Evolutionary conservation across 2,797 vertebrate genomes (phyloP), one percentile per base, ranked within the genome.

Genomic region (Pseudochirops cupreus): DNA sequence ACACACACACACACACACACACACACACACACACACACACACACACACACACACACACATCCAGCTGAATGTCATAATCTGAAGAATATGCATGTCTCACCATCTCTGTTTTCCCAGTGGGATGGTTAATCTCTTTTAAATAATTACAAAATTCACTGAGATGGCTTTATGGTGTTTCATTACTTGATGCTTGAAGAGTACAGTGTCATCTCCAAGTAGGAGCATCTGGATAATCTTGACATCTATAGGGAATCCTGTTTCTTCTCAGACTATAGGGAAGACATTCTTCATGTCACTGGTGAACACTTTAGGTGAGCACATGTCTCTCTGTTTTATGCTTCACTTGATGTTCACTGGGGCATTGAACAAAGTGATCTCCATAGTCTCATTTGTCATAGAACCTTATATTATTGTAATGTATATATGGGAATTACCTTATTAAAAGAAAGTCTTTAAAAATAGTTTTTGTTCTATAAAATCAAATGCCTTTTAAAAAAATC

Each of bases 281-380:
- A 82, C n/a, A 82, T 82, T 39, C n/a, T 82, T 82, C 67, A 82
- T 82, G 67, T 24, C 67, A 82, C n/a, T 82, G 67, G 67, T 82
- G 67, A 82, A 82, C 67, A 39, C n/a, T 82, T 82, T 82, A 82
- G 67, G 67, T 82, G n/a, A 82, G 67, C 67, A 82, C 67, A 82
- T 82, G 18, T 39, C 67, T 82, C 67, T 82, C 67, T 82, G 67
- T 39, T 82, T 74, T 46, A 82, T 82, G 67, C 67, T 82, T 82
- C 67, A 82, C 18, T 82, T 82, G 18, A 46, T 82, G 18, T 46
- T 82, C 67, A 82, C 18, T 46, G 67, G 67, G n/a, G n/a, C 67
- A 82, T 82, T 82, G 67, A 82, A 82, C 6, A 46, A 39, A 82
- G 18, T 82, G 67, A 82, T 82, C 67, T 82, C 67, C 21, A 46